Evolutionary conservation across 2,797 vertebrate species (phyloP).

Genomic region (Megalops cyprinoides): DNA sequence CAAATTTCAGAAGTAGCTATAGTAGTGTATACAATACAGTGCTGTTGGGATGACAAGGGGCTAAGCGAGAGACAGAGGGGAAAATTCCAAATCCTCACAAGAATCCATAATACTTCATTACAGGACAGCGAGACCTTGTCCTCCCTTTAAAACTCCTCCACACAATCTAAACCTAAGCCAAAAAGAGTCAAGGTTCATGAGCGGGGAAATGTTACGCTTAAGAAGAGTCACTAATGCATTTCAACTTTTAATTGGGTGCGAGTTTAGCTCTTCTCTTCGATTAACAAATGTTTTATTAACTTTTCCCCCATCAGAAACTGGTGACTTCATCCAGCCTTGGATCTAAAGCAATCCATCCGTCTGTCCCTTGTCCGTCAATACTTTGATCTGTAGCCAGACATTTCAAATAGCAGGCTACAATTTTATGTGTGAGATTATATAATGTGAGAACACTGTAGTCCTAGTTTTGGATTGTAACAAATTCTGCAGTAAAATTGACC

Average conservation of each 20-base stretch:
- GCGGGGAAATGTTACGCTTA: neutral
- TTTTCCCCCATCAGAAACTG: neutral
- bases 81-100: neutral
- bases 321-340: neutral
- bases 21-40: neutral
- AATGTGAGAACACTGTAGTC: neutral
- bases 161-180: neutral
- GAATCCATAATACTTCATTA: neutral
- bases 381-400: conserved; percentile 4
- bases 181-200: conserved; percentile 8
- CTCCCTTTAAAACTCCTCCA: neutral
- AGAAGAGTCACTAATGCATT: neutral
- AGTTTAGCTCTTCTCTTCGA: neutral
- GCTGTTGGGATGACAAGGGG: neutral
- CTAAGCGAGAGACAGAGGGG: neutral
- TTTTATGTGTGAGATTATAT: neutral
- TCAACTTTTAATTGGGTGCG: neutral
- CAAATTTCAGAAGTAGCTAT: neutral
- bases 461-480: neutral
- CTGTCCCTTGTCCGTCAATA: too few relatives aligned
- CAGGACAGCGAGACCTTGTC: neutral
- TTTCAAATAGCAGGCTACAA: neutral
- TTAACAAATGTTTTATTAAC: neutral
- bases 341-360: neutral
- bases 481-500: neutral